Percentiles rank a stretch among this genome's conserved stretches.
Evolutionary conservation across 2,797 vertebrate genomes (phyloP).

Genomic region (Melanotaenia trifasciata): DNA sequence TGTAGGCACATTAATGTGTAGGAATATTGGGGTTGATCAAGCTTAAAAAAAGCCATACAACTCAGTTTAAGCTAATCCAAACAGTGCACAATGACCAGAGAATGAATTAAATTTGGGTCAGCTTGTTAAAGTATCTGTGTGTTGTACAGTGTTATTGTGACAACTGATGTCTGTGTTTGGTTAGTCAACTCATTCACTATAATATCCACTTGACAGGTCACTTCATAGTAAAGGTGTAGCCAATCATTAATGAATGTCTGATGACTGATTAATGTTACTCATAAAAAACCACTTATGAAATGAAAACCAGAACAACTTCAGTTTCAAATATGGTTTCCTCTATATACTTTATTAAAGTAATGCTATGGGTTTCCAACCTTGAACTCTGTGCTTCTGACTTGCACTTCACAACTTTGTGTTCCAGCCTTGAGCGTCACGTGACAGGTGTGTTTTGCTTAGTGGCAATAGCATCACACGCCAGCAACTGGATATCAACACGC

Average conservation of each 20-base stretch:
- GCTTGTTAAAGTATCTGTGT: not conserved
- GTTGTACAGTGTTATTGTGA: not conserved
- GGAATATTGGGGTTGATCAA: slow-evolving; percentile 14
- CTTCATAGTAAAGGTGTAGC: not conserved
- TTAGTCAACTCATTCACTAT: not conserved
- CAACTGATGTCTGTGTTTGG: no score
- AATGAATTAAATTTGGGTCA: not conserved
- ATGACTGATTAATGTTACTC: no score
- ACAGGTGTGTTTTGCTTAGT: not conserved
- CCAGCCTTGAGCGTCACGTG: not conserved
- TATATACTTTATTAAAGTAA: not conserved
- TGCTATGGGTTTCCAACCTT: not conserved
- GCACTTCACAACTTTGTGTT: not conserved
- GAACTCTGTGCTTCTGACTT: not conserved
- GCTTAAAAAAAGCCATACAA: slow-evolving; percentile 6
- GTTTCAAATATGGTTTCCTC: not conserved
- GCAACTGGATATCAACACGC: not conserved
- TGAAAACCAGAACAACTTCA: not conserved
- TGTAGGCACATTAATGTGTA: slow-evolving; percentile 10
- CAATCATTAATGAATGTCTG: not conserved
- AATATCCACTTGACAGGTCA: not conserved
- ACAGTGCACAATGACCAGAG: not conserved
- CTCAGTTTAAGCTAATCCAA: not conserved
- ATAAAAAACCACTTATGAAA: no score
- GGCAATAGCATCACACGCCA: not conserved